Conservation (phyloP, 23 tunicate species). For the Ciona savignyi region DNA sequence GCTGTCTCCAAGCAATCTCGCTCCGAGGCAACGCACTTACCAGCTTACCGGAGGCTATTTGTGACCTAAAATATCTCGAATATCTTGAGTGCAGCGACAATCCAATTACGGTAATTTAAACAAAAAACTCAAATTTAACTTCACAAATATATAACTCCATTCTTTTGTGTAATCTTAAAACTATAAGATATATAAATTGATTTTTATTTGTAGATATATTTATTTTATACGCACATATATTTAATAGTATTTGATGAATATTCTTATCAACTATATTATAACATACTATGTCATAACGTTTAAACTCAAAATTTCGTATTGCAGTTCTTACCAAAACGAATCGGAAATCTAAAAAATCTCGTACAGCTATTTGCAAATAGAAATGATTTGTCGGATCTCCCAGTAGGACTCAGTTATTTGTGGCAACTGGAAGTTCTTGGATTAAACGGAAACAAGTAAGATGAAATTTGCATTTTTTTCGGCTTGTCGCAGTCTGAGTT, state of each 20-base stretch:
- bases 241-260: too few species aligned
- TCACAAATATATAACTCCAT: too few species aligned
- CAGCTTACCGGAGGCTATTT: constrained; percentile 24
- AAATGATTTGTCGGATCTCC: constrained; percentile 19
- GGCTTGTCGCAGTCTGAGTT: too few species aligned
- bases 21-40: constrained; percentile 24
- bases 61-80: constrained; percentile 35
- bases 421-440: constrained; percentile 64
- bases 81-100: constrained; percentile 68
- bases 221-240: too few species aligned
- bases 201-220: too few species aligned
- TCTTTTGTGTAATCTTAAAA: too few species aligned
- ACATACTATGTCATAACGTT: too few species aligned
- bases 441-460: constrained; percentile 60
- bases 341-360: constrained; percentile 34
- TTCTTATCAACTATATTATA: too few species aligned
- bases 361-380: constrained; percentile 55
- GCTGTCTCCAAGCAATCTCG: constrained; percentile 38
- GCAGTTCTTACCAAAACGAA: constrained; percentile 22
- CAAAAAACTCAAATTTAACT: too few species aligned
- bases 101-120: constrained; percentile 25
- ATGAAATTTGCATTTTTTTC: too few species aligned
- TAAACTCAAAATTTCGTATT: too few species aligned
- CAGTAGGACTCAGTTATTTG: constrained; percentile 19
- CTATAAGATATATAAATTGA: too few species aligned